Conservation (phyloP, 2,113 vertebrate genomes). For the Cyprinus carpio region DNA sequence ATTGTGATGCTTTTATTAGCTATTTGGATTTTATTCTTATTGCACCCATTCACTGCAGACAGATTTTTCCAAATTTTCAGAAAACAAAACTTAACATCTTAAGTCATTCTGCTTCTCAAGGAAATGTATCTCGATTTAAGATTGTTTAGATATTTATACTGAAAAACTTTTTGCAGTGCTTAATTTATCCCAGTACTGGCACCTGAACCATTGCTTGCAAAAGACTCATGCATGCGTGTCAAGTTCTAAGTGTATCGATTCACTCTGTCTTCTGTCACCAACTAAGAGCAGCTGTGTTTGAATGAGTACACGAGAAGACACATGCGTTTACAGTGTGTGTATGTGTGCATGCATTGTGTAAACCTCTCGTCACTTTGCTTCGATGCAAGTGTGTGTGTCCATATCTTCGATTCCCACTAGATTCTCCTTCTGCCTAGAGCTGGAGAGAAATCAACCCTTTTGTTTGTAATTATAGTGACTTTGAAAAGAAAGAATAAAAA, state of each 20-base stretch:
- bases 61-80: too few species aligned
- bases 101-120: too few species aligned
- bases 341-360: conserved; percentile 74
- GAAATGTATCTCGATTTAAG: too few species aligned
- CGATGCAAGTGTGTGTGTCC: conserved; percentile 61
- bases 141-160: not conserved
- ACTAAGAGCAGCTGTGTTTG: conserved; percentile 57
- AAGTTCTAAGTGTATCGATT: not conserved
- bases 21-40: too few species aligned
- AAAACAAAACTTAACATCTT: too few species aligned
- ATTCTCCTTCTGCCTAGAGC: conserved; percentile 75
- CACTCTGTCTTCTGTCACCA: conserved; percentile 39
- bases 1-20: too few species aligned
- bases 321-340: conserved; percentile 50
- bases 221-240: too few species aligned
- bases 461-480: conserved; percentile 79
- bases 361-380: conserved; percentile 73
- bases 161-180: not conserved
- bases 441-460: conserved; percentile 75
- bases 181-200: too few species aligned
- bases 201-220: too few species aligned
- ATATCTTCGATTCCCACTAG: conserved; percentile 66
- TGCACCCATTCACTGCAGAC: too few species aligned
- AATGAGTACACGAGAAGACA: conserved; percentile 44
- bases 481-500: conserved; percentile 71